A percentile compares a stretch with the other conserved stretches of the same genome.
These are phyloP conservation scores for human DNA, from an alignment of 2,113 vertebrate species.

Conservation along the genomic window GRCh38 chr4:8849001-8849500, in stretches of 20 bases:
- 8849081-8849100: neutral
- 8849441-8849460: fast-evolving
- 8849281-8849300: no score
- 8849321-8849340: no score
- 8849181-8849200: neutral
- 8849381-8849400: fast-evolving
- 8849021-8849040: neutral
- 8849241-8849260: neutral
- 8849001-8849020: neutral
- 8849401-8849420: fast-evolving
- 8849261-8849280: neutral
- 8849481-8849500: neutral
- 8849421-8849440: neutral
- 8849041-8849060: neutral
- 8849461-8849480: neutral
- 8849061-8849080: no score
- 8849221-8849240: neutral
- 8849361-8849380: fast-evolving
- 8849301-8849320: neutral
- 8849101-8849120: fast-evolving
- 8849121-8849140: fast-evolving
- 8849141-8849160: neutral
- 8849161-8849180: neutral
- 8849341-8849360: neutral
- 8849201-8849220: no score